Percentiles rank a stretch among this genome's conserved stretches.
These are phyloP conservation scores for Chinchilla lanigera DNA, from an alignment of 2,113 vertebrate species.

Conservation along the genomic window DNA sequence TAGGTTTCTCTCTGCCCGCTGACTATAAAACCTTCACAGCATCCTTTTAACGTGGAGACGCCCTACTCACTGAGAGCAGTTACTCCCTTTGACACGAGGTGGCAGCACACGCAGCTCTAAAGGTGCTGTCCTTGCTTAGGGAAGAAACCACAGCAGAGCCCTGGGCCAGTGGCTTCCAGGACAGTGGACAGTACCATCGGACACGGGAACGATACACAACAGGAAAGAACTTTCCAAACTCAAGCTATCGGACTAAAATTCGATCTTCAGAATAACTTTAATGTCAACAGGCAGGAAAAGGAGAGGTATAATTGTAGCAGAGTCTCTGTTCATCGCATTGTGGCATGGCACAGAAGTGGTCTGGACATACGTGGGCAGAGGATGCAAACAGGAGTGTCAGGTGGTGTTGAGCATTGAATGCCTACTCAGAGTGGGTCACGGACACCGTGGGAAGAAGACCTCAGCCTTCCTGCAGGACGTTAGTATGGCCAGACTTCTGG, in stretches of 20 bases:
- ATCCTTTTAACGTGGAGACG: background rate
- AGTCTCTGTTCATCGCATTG: background rate
- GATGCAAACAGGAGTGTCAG: background rate
- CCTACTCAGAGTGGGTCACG: fast-evolving
- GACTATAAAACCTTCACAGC: background rate
- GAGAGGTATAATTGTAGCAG: background rate
- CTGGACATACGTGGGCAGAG: background rate
- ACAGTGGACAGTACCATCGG: background rate
- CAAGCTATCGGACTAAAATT: background rate
- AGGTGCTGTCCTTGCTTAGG: background rate
- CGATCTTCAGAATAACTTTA: background rate
- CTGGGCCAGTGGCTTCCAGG: background rate
- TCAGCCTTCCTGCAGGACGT: too few species aligned
- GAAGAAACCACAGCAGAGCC: background rate
- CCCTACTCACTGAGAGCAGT: background rate
- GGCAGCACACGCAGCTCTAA: constrained; percentile 60
- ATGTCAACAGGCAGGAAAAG: background rate
- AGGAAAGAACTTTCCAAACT: background rate
- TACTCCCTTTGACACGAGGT: constrained; percentile 62
- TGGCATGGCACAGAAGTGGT: background rate
- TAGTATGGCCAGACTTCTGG: background rate
- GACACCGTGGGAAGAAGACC: background rate
- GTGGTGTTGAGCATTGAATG: background rate
- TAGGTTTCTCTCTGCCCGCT: background rate
- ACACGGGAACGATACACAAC: background rate